Percentiles rank a stretch among this genome's conserved stretches.
phyloP scores from a whole-genome alignment of 2,888 invertebrate genomes.

The Willowsia nigromaculata region DNA sequence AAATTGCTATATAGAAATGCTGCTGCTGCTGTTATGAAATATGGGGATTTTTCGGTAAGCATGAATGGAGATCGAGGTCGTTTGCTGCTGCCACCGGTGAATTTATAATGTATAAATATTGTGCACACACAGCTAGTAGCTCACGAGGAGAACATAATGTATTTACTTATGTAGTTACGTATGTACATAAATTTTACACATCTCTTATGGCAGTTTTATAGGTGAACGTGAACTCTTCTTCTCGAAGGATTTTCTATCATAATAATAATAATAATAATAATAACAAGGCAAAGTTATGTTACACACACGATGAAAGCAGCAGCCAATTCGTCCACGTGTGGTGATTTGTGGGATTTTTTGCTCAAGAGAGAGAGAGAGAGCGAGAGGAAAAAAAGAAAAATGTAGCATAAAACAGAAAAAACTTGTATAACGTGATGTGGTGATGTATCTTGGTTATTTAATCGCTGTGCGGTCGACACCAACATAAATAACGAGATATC shows the following conservation, averaged over 20 bases:
- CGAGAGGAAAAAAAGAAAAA: slow-evolving; percentile 29
- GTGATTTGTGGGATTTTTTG: slow-evolving; percentile 37
- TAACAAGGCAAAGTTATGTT: slow-evolving; percentile 12
- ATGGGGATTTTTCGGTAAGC: slow-evolving; percentile 62
- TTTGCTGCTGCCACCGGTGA: slow-evolving; percentile 42
- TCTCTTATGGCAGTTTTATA: background rate
- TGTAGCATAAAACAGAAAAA: slow-evolving; percentile 54
- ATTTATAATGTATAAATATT: slow-evolving; percentile 42
- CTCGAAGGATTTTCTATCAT: slow-evolving; percentile 19
- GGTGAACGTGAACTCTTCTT: slow-evolving; percentile 4
- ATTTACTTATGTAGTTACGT: slow-evolving; percentile 47
- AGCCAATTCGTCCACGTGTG: slow-evolving; percentile 50
- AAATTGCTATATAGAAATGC: background rate
- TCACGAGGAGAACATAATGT: slow-evolving; percentile 34
- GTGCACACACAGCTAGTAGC: background rate
- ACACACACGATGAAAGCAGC: background rate
- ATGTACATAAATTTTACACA: slow-evolving; percentile 18
- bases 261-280: slow-evolving; percentile 23
- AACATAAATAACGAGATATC: slow-evolving; percentile 26
- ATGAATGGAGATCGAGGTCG: slow-evolving; percentile 72
- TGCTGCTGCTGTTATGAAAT: slow-evolving; percentile 59
- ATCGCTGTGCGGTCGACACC: slow-evolving; percentile 45
- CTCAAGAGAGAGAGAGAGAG: slow-evolving; percentile 6
- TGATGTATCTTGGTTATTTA: slow-evolving; percentile 35
- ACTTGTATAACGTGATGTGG: slow-evolving; percentile 54